Evolutionary conservation across 2,797 vertebrate species (phyloP), one percentile per base, ranked within the genome.

Genomic region (Oreochromis grahami): DNA sequence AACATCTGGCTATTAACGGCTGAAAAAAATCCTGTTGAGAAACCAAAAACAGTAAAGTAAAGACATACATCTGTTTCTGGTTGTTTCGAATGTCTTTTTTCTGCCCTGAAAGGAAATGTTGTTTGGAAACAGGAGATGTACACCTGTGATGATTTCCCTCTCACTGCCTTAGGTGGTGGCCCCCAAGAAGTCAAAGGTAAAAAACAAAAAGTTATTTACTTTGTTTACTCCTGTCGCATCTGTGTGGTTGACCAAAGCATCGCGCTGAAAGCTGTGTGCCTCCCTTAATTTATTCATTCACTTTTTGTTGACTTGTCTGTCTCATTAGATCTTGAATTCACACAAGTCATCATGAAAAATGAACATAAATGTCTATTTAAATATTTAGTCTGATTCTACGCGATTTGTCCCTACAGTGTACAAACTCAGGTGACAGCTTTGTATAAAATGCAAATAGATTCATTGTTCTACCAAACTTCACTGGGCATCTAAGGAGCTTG

Each of bases 1-100:
- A 29, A 70, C 65, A 70, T 29, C 65, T 45, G 65, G 65, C 6
- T 26, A 70, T 70, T 70, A 70, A 45, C 63, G 43, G 63, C 38
- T 43, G 13, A 8, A 3, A 26, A 68, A 43, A 1, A 26, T 26
- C 10, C 32, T 12, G 32, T 36, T 12, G 3, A 63, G 6, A 34
- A 63, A 63, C 19, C 14, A 70, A 15, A 70, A 45, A 2, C 41
- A 70, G 2, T 2, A 26, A 70, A 70, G 38, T 45, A 45, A 45
- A 70, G 9, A 45, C 41, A 17, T 0, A 5, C 41, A 29, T 45
- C 65, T 70, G 65, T 45, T 45, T 17, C 41, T 26, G 41, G 34
- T 26, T 29, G 41, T 21, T 70, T 41, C 15, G 0, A 70, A 45
- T 26, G 14, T 14, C 14, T 70, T 43, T 43, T 26, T 17, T 70